phyloP scores from a whole-genome alignment of 2,888 invertebrate genomes.

The Parasteatoda lunata region DNA sequence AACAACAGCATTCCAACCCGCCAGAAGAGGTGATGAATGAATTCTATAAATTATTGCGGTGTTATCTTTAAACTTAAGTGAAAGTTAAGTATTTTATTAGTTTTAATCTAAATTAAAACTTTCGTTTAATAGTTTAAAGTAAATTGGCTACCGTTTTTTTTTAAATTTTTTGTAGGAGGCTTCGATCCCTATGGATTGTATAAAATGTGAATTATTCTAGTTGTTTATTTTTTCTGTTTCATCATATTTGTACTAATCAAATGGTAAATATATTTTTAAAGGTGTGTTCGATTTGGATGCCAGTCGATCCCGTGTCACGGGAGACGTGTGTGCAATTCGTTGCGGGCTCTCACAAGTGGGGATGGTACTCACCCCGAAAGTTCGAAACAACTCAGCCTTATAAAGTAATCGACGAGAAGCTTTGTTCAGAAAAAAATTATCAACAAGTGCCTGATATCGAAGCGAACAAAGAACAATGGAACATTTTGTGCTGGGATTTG shows the following conservation, averaged over 20 bases:
- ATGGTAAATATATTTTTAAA: conserved; percentile 33
- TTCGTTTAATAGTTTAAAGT: too few species aligned
- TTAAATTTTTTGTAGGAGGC: too few species aligned
- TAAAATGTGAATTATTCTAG: too few species aligned
- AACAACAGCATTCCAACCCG: too few species aligned
- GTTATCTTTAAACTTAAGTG: too few species aligned
- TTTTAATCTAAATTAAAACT: too few species aligned
- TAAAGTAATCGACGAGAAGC: conserved; percentile 8
- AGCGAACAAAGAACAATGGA: conserved; percentile 68
- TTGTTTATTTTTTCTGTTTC: too few species aligned
- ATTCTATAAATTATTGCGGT: too few species aligned
- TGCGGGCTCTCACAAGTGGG: conserved; percentile 72
- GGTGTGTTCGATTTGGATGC: conserved; percentile 73
- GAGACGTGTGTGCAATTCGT: conserved; percentile 71
- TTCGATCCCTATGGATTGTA: too few species aligned
- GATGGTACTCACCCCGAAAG: conserved; percentile 72
- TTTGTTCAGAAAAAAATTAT: conserved; percentile 48
- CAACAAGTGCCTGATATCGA: conserved; percentile 70
- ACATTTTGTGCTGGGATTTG: conserved; percentile 71
- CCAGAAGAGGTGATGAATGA: too few species aligned
- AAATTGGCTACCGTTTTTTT: too few species aligned
- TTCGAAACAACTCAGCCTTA: conserved; percentile 72
- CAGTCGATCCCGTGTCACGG: conserved; percentile 71
- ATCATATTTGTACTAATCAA: background rate
- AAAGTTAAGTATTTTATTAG: too few species aligned